Conservation (phyloP, 2,113 vertebrate genomes). For the Pangasianodon hypophthalmus region DNA sequence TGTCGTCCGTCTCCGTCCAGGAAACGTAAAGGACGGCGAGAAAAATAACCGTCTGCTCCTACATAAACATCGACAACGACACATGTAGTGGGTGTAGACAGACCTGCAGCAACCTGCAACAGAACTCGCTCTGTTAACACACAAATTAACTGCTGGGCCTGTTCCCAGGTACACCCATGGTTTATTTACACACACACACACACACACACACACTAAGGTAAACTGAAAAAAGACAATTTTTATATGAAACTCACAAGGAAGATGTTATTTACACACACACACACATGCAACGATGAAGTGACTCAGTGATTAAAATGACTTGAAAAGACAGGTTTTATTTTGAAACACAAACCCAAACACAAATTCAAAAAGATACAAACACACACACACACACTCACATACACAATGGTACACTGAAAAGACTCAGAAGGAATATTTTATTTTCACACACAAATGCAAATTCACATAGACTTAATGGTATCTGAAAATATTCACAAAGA, state of each 20-base stretch:
- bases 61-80: not conserved
- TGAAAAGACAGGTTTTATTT: too few relatives aligned
- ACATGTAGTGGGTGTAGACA: constrained; percentile 41
- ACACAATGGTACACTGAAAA: too few relatives aligned
- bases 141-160: not conserved
- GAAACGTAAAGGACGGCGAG: constrained; percentile 29
- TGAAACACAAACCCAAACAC: too few relatives aligned
- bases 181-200: constrained; percentile 19
- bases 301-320: too few relatives aligned
- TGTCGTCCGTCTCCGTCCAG: constrained; percentile 16
- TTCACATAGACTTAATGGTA: too few relatives aligned
- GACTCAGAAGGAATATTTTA: too few relatives aligned
- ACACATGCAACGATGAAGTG: too few relatives aligned
- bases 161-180: constrained; percentile 1
- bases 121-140: constrained; percentile 40
- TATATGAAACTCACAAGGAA: too few relatives aligned
- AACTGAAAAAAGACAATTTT: not conserved
- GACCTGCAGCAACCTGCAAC: constrained; percentile 69
- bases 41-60: constrained; percentile 25
- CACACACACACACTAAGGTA: constrained; percentile 28
- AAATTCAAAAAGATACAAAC: too few relatives aligned
- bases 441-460: too few relatives aligned
- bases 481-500: too few relatives aligned
- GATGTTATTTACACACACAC: too few relatives aligned
- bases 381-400: not conserved